Evolutionary conservation across 2,888 invertebrate genomes (phyloP).

Genomic region (Cheilosia variabilis): DNA sequence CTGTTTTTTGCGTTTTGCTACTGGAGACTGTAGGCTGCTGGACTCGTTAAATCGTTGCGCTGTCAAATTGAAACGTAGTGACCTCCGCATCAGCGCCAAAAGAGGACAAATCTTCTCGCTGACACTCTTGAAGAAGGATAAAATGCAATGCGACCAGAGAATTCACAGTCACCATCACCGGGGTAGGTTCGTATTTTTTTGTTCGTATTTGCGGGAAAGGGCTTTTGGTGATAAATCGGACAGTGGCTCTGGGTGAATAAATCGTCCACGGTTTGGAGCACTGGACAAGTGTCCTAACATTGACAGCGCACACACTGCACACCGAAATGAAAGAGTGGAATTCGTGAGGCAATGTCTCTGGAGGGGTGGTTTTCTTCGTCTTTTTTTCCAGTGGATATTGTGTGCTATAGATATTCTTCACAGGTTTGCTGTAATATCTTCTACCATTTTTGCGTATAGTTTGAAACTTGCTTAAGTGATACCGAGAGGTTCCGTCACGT

Average conservation of each 20-base stretch:
- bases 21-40: background rate
- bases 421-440: background rate
- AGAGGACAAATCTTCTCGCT: constrained; percentile 27
- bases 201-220: background rate
- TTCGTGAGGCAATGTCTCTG: background rate
- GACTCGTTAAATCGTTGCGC: constrained; percentile 35
- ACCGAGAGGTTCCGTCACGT: too few relatives aligned
- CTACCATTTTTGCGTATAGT: background rate
- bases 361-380: background rate
- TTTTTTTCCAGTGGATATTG: background rate
- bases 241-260: constrained; percentile 14
- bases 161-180: constrained; percentile 20
- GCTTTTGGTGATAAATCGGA: background rate
- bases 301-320: constrained; percentile 9
- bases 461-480: too few relatives aligned
- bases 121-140: constrained; percentile 37
- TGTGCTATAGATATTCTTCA: background rate
- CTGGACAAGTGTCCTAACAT: background rate
- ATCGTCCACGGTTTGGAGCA: constrained; percentile 22
- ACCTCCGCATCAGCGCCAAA: constrained; percentile 9
- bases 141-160: constrained; percentile 30
- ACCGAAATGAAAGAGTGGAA: background rate
- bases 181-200: background rate
- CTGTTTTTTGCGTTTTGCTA: background rate
- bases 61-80: constrained; percentile 65